These are phyloP conservation scores for Bubo blakistoni DNA, from an alignment of 2,113 vertebrate genomes.

Conservation along the genomic window DNA sequence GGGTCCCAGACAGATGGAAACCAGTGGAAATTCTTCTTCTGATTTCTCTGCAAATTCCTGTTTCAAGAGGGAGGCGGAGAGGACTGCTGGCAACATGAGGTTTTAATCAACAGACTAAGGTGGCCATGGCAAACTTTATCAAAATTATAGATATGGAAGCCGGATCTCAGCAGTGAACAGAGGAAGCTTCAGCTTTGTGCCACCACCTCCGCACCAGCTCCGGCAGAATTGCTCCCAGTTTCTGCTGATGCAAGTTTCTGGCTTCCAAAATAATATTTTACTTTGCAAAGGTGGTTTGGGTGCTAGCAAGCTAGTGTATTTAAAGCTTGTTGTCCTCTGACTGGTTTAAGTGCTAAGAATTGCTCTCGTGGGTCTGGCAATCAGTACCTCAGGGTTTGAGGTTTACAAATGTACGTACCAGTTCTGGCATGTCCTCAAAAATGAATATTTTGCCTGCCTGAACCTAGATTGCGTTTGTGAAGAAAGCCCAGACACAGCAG, in stretches of 20 bases:
- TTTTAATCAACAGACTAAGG: not conserved
- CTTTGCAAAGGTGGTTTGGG: not conserved
- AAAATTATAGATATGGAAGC: not conserved
- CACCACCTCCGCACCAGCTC: not conserved
- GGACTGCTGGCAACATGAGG: not conserved
- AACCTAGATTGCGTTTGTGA: not conserved
- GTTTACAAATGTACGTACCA: not conserved
- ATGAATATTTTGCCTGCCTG: not conserved
- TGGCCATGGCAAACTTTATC: not conserved
- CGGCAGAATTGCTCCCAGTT: rapidly evolving
- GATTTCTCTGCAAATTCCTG: not conserved
- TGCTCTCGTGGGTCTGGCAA: not conserved
- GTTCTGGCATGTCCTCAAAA: not conserved
- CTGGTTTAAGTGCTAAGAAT: not conserved
- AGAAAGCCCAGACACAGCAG: not conserved
- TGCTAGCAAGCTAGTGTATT: not conserved
- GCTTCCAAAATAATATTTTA: not conserved
- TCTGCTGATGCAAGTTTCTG: not conserved
- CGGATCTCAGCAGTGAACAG: not conserved
- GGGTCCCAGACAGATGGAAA: not conserved
- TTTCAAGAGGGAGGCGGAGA: not conserved
- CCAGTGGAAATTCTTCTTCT: not conserved
- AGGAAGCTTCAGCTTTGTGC: not conserved
- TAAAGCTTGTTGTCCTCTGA: not conserved
- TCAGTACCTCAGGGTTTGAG: not conserved